Base-by-base conservation (phyloP, 1,140 invertebrate species). In the Eciton burchellii region DNA sequence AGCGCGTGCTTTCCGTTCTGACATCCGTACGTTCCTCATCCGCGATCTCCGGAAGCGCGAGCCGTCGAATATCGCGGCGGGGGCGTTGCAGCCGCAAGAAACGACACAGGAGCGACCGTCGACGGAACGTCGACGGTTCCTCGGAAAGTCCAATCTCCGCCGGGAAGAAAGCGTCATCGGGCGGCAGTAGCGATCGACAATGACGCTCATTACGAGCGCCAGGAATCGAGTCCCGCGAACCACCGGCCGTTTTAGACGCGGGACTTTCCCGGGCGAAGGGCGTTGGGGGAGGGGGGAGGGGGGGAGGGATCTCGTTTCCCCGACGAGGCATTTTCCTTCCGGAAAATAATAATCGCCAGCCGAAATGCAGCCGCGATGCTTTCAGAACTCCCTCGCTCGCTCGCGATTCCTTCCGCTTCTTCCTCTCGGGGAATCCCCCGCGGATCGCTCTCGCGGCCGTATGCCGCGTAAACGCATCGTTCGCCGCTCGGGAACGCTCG, bases 151-250 rank as follows among this genome's bases (percentile, higher is more conserved):
- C 76, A 83, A 87, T 82, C 82, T 70, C 70, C 54, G 41, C 11
- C 35, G 45, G 60, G 85, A 66, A 63, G 63, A 81, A 66, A 70
- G 45, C 66, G 26, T 9, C n/a, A n/a, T 19, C 56, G 14, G 59
- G 35, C 41, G 65, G 52, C 35, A 26, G 79, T 63, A 84, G 21
- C 63, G 76, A n/a, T 47, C 84, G 84, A 90, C 88, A 90, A 90
- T 89, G 71, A 81, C 77, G 72, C 84, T 90, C 89, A 90, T 90
- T 89, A 89, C 82, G 68, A 71, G 79, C 63, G 63, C 70, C 59
- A 70, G 56, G 62, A 84, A 90, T 88, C 81, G 82, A 82, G 68
- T 84, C 60, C 72, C 73, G 84, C 85, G 83, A 90, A 90, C 84
- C 77, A 81, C 76, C 71, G n/a, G 47, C 66, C 63, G 72, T 82